Percentiles rank a stretch among this genome's conserved stretches.
These are phyloP conservation scores for Mormyrus proboscirostris DNA, from an alignment of 2,797 vertebrate genomes.

Conservation along the genomic window DNA sequence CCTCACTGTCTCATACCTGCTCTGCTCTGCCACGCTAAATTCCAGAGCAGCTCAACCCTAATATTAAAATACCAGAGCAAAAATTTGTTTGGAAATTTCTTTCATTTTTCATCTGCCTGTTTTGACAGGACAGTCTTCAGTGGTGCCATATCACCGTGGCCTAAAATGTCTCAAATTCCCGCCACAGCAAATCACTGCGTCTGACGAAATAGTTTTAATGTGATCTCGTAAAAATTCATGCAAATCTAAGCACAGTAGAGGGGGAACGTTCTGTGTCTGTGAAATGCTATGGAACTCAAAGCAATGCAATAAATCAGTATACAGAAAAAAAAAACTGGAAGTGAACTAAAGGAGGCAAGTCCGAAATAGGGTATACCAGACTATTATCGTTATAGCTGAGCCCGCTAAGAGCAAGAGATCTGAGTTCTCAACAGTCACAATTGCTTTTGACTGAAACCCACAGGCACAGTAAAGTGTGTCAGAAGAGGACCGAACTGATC, in stretches of 20 bases:
- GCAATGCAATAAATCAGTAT: not conserved
- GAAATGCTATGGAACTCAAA: not conserved
- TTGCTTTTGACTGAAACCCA: not conserved
- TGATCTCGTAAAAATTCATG: not conserved
- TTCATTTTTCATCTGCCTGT: not conserved
- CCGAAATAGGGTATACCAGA: not conserved
- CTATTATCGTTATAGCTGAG: not conserved
- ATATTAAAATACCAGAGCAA: not conserved
- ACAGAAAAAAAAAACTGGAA: not conserved
- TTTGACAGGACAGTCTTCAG: constrained; percentile 3
- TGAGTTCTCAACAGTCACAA: not conserved
- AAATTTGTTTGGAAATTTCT: not conserved
- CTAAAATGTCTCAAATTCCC: not conserved
- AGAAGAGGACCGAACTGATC: constrained; percentile 2
- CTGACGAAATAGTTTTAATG: not conserved
- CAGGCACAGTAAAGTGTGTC: not conserved
- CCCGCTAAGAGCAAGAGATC: not conserved
- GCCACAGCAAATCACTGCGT: not conserved
- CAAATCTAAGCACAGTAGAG: not conserved
- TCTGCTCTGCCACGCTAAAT: not conserved
- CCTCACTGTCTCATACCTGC: not conserved
- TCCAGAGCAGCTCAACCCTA: not conserved
- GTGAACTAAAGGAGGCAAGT: not conserved
- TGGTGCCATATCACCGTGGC: not conserved
- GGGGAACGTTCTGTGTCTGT: not conserved